Evolutionary conservation across 2,888 invertebrate genomes (phyloP), one percentile per base, ranked within the genome.

Genomic region (Acleris cristana): DNA sequence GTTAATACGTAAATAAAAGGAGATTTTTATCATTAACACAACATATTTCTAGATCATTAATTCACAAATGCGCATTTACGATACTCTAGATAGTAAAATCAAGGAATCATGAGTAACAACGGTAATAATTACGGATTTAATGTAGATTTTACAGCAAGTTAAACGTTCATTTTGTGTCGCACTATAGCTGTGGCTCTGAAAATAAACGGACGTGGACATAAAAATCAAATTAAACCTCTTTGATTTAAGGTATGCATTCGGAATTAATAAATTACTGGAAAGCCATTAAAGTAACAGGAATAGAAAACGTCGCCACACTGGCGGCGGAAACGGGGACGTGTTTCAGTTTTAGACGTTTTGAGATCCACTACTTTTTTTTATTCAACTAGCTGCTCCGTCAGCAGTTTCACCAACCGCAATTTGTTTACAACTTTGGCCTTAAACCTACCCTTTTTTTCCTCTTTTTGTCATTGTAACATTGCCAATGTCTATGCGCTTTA

Each of bases 221-320:
- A 58, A 67, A 67, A 58, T 67, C 48, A 54, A 67, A 67, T 67
- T 54, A 67, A 63, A 62, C 57, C 48, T 26, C 58, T 63, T 63
- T 67, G 67, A 67, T 67, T 67, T 63, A 63, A n/a, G 57, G 18
- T 63, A 58, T 57, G 34, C 67, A 58, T 67, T 67, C 49, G 67
- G 62, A 53, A 57, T 57, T 49, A 67, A 67, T 67, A 67, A 63
- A 67, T 67, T 58, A 67, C 63, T 67, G 67, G 57, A 67, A 67
- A 58, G 58, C 67, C 67, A 58, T 67, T 63, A 67, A 67, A 58
- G 58, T 54, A 57, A 58, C 67, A 67, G 57, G 44, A 67, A 67
- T 67, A 67, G 67, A 67, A 63, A 57, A 54, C 49, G 63, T 67
- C 67, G 58, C 57, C 19, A 49, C 58, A 58, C 34, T 48, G 30